Evolutionary conservation across 2,888 invertebrate species (phyloP).

Genomic region (Drosophila neotestacea): DNA sequence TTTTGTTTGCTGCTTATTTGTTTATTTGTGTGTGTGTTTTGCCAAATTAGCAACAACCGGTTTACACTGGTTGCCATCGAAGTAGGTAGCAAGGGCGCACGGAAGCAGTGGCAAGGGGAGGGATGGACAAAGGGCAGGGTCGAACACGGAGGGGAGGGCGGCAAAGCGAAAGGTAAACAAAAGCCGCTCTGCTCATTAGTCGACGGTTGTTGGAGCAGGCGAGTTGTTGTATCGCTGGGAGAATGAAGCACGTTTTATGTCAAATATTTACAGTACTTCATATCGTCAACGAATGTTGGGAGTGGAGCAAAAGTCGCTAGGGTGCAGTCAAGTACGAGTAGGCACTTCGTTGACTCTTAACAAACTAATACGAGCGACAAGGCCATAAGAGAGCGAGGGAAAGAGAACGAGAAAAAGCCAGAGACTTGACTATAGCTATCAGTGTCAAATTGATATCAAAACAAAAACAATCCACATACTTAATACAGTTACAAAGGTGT

Average conservation of each 20-base stretch:
- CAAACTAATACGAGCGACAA: conserved; percentile 35
- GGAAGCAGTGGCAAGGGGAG: not conserved
- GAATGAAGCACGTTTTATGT: conserved; percentile 21
- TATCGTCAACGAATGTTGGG: conserved; percentile 22
- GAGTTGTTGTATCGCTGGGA: conserved; percentile 24
- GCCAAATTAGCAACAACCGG: conserved; percentile 75
- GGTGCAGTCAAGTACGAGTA: conserved; percentile 19
- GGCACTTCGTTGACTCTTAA: conserved; percentile 17
- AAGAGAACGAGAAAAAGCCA: not conserved
- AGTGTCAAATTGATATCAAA: conserved; percentile 11
- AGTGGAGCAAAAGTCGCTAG: conserved; percentile 17
- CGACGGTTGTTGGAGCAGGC: conserved; percentile 24
- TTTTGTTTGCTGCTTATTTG: conserved; percentile 24
- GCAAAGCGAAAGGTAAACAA: conserved; percentile 68
- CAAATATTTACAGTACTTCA: conserved; percentile 45
- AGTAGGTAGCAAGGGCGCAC: conserved; percentile 28
- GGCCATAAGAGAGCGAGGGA: conserved; percentile 32
- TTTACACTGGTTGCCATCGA: conserved; percentile 49
- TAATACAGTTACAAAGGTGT: conserved; percentile 9
- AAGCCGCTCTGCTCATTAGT: conserved; percentile 71
- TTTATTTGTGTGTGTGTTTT: conserved; percentile 45
- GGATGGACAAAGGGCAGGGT: conserved; percentile 7
- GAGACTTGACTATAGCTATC: conserved; percentile 1
- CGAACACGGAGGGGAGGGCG: not conserved
- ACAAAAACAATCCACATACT: conserved; percentile 13